Base-by-base conservation (phyloP, 2,888 invertebrate genomes). In the Pandemis corylana region DNA sequence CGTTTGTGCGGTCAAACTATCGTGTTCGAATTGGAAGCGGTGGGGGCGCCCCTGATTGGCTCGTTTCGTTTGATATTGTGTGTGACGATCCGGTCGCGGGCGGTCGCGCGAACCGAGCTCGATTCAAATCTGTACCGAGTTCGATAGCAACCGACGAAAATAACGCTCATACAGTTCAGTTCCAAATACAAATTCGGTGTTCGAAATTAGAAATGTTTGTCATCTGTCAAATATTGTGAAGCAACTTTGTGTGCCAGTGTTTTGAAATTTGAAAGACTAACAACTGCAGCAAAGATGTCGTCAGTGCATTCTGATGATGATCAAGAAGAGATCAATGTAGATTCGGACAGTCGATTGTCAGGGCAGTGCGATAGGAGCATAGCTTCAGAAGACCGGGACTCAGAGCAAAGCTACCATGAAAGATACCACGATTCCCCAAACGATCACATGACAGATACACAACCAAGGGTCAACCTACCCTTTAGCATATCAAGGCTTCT, bases 401-500 rank as follows among this genome's bases (percentile, higher is more conserved):
- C 96, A 68, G 95, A 95, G 76, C 95, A 95, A 76, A 95, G 95
- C 80, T 94, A 90, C 80, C 90, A 94, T 74, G 93, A 89, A 74
- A 88, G 92, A 80, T 94, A 93, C 77, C 91, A 85, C 46, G 92
- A 95, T 85, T 94, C 94, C 0, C 94, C 94, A 0, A 92, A 89
- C 78, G 92, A 89, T n/a, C 95, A 95, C 76, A 93, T 94, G 88
- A 95, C 87, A 76, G 94, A 85, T 81, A 94, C 93, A 20, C 95
- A 89, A 82, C 95, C 87, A 77, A 95, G 95, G 83, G 95, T 95
- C 64, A 95, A 95, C 61, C 85, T 97, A 80, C 97, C 97, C 75
- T 97, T 97, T 93, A 97, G 97, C 90, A 97, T 97, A 95, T 97
- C 97, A 51, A 95, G 97, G 84, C 94, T 97, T 83, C 92, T 97